Conservation (phyloP, 2,797 vertebrate species). For the Liasis olivaceus region DNA sequence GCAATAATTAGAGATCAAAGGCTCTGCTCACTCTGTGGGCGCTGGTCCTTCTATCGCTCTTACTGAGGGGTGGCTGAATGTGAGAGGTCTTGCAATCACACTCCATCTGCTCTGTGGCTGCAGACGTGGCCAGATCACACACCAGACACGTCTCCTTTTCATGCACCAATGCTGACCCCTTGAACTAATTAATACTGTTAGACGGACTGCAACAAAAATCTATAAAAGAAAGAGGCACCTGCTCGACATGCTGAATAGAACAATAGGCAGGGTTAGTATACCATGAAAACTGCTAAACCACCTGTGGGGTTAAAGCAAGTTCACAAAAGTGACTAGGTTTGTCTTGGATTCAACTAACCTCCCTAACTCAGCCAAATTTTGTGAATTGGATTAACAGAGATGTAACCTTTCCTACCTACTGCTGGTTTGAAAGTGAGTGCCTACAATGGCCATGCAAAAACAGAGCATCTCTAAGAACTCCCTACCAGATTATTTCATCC, state of each 20-base stretch:
- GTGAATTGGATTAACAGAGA: not conserved
- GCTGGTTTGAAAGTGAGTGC: not conserved
- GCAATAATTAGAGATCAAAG: conserved; percentile 29
- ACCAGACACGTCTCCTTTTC: not conserved
- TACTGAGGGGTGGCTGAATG: not conserved
- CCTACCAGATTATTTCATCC: too few relatives aligned
- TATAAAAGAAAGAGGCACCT: not conserved
- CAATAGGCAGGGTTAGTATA: not conserved
- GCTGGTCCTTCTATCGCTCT: not conserved
- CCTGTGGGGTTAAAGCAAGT: not conserved
- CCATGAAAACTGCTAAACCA: not conserved
- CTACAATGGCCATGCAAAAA: not conserved
- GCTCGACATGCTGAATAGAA: not conserved
- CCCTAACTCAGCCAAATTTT: not conserved
- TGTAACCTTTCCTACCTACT: not conserved
- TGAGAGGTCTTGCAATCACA: not conserved
- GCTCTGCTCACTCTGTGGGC: not conserved
- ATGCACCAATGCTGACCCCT: too few relatives aligned
- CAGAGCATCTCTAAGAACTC: not conserved
- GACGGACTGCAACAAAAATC: not conserved
- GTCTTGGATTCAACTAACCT: not conserved
- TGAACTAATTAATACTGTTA: not conserved
- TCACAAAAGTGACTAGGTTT: not conserved
- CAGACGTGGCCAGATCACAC: not conserved
- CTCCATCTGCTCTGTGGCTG: not conserved